Conservation (phyloP, 2,113 vertebrate genomes). For the Excalfactoria chinensis region DNA sequence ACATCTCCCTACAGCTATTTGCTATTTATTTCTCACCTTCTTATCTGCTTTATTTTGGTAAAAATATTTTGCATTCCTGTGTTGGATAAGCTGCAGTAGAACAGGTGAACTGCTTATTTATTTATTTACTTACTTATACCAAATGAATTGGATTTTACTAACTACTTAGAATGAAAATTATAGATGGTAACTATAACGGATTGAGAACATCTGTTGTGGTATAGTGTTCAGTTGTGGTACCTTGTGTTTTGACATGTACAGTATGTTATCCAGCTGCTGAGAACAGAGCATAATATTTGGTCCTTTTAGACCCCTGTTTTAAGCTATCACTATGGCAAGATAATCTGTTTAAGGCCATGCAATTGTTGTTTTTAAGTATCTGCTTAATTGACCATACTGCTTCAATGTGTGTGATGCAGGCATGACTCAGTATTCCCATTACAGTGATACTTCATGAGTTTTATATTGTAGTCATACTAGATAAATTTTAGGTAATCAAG, state of each 20-base stretch:
- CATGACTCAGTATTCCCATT: background rate
- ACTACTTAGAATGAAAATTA: background rate
- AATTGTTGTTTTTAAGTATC: background rate
- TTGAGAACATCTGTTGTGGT: background rate
- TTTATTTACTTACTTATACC: too few species aligned
- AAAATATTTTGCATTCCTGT: background rate
- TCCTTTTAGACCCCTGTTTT: background rate
- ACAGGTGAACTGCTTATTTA: background rate
- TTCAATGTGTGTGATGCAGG: background rate
- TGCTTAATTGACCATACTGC: background rate
- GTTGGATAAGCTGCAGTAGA: background rate
- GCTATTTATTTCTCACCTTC: background rate
- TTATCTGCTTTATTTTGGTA: background rate
- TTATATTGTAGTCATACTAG: background rate
- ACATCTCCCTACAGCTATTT: background rate
- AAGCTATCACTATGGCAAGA: background rate
- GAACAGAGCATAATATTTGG: background rate
- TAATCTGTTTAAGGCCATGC: background rate
- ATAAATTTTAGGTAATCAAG: background rate
- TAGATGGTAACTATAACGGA: background rate
- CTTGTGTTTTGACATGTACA: background rate
- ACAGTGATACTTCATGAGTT: background rate
- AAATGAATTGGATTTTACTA: background rate
- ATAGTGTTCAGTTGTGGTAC: background rate
- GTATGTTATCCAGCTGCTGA: background rate